A percentile compares a stretch with the other conserved stretches of the same genome.
Evolutionary conservation across 2,113 vertebrate genomes (phyloP).

Genomic region (Neomonachus schauinslandi): DNA sequence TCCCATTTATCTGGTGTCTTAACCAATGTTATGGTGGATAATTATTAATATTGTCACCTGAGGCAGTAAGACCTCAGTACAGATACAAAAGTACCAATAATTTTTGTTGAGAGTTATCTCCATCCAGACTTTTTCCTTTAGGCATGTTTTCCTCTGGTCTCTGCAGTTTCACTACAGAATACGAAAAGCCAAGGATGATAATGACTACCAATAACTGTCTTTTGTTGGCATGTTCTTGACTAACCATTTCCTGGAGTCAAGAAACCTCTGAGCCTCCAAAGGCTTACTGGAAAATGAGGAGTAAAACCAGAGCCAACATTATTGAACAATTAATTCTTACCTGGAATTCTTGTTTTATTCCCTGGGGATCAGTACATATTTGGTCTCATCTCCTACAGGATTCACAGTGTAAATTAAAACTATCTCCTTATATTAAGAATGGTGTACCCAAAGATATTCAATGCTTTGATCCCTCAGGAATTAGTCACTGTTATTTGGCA

Average conservation of each 20-base stretch:
- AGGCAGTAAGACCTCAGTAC: not conserved
- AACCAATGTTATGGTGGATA: not conserved
- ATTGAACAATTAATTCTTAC: not conserved
- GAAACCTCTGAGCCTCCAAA: not conserved
- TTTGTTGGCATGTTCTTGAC: not conserved
- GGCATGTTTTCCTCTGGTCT: not conserved
- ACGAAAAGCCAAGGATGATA: not conserved
- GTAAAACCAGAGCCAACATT: not conserved
- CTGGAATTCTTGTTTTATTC: constrained; percentile 4
- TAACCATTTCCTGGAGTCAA: not conserved
- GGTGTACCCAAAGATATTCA: not conserved
- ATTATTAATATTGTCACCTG: not conserved
- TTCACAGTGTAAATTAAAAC: not conserved
- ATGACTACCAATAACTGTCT: not conserved
- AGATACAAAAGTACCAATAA: not conserved
- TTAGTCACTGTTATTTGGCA: not conserved
- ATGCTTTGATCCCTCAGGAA: not conserved
- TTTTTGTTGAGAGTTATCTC: not conserved
- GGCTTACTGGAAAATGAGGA: not conserved
- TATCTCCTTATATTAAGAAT: not conserved
- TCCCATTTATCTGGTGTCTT: not conserved
- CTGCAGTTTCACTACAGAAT: not conserved
- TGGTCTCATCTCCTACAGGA: not conserved
- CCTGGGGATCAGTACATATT: not conserved
- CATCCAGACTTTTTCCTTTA: not conserved